Evolutionary conservation across 2,113 vertebrate genomes (phyloP).

Genomic region (Cyprinodon variegatus): DNA sequence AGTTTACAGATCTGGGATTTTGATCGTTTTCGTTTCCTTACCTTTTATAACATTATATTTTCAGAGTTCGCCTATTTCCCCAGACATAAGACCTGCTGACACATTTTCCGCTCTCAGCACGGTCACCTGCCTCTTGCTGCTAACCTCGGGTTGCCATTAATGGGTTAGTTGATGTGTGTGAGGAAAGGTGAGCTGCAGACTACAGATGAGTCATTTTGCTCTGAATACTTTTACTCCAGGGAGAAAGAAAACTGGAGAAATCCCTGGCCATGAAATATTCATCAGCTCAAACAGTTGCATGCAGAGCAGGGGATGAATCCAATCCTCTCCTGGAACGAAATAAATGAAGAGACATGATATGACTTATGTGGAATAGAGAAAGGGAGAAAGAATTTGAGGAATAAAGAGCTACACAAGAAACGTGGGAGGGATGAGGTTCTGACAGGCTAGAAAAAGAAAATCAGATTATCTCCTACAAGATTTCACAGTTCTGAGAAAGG

Average conservation of each 20-base stretch:
- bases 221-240: not conserved
- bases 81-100: not conserved
- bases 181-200: conserved; percentile 26
- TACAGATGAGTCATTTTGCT: conserved; percentile 25
- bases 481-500: conserved; percentile 40
- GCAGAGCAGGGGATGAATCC: not conserved
- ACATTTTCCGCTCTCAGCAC: not conserved
- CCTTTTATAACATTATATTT: not conserved
- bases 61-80: not conserved
- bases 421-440: conserved; percentile 20
- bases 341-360: conserved; percentile 10
- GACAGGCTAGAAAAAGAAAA: conserved; percentile 44
- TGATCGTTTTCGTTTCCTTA: no score
- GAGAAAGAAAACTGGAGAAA: conserved; percentile 18
- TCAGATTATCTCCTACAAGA: conserved; percentile 56
- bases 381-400: conserved; percentile 22
- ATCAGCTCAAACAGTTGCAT: conserved; percentile 18
- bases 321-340: conserved; percentile 11
- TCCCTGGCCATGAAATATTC: conserved; percentile 58
- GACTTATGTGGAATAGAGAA: not conserved
- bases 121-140: conserved; percentile 1
- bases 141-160: not conserved
- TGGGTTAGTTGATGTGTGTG: conserved; percentile 19
- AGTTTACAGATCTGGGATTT: no score
- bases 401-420: conserved; percentile 21